Conservation (phyloP, 1,140 invertebrate genomes). For the Ganaspis sp. region DNA sequence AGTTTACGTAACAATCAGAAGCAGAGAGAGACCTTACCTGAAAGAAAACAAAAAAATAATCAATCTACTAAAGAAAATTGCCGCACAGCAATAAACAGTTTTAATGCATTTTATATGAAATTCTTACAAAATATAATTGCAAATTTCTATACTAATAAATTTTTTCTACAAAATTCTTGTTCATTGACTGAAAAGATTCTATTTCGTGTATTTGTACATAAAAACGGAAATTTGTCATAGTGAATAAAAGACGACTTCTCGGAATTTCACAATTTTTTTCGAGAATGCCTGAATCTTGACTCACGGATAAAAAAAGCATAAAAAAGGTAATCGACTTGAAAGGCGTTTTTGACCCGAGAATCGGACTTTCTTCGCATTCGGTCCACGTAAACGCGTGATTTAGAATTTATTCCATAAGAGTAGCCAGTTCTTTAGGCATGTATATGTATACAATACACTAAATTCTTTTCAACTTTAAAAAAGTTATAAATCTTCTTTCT, state of each 20-base stretch:
- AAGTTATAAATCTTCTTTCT: slow-evolving; percentile 16
- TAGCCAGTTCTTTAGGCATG: neutral
- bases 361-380: slow-evolving; percentile 3
- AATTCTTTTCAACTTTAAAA: slow-evolving; percentile 15
- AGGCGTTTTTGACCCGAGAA: slow-evolving; percentile 25
- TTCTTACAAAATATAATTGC: neutral
- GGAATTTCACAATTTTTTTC: neutral
- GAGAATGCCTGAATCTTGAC: neutral
- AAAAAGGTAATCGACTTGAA: slow-evolving; percentile 1
- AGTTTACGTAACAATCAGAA: slow-evolving; percentile 8
- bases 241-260: neutral
- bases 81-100: too few relatives aligned
- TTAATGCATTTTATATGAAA: neutral
- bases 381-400: slow-evolving; percentile 2
- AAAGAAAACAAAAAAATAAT: neutral
- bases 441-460: neutral
- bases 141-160: neutral
- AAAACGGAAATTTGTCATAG: too few relatives aligned
- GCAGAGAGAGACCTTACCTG: slow-evolving; percentile 5
- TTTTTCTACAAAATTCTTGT: neutral
- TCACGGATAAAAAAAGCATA: neutral
- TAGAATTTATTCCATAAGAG: slow-evolving; percentile 18
- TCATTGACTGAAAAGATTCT: neutral
- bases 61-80: neutral
- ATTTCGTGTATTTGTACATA: neutral